Evolutionary conservation across 2,888 invertebrate genomes (phyloP).

Genomic region (Gasteruption jaculator): DNA sequence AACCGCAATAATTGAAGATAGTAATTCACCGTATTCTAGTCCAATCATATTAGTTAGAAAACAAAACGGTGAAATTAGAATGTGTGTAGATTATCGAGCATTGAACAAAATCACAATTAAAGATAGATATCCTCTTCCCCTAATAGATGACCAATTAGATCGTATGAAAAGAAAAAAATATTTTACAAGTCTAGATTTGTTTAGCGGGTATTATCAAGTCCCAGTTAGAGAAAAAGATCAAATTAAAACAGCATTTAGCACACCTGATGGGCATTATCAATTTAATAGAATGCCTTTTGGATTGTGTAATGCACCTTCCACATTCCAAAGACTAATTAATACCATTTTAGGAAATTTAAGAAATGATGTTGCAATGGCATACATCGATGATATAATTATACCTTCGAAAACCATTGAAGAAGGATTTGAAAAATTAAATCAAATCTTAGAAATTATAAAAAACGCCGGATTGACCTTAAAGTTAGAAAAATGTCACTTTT

Average conservation of each 20-base stretch:
- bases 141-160: slow-evolving; percentile 7
- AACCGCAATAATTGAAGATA: slow-evolving; percentile 10
- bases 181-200: slow-evolving; percentile 3
- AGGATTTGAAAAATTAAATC: slow-evolving; percentile 24
- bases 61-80: neutral
- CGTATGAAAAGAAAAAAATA: neutral
- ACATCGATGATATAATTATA: slow-evolving; percentile 35
- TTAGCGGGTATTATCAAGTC: slow-evolving; percentile 10
- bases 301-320: slow-evolving; percentile 29
- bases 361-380: slow-evolving; percentile 26
- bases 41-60: slow-evolving; percentile 11
- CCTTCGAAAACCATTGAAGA: slow-evolving; percentile 24
- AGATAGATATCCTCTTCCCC: slow-evolving; percentile 6
- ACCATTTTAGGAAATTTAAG: slow-evolving; percentile 21
- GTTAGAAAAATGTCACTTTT: slow-evolving; percentile 30
- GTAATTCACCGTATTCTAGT: slow-evolving; percentile 12
- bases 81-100: slow-evolving; percentile 8
- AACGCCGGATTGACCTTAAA: slow-evolving; percentile 31
- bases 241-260: slow-evolving; percentile 27
- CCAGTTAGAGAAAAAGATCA: slow-evolving; percentile 6
- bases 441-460: slow-evolving; percentile 24
- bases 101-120: slow-evolving; percentile 6
- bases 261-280: slow-evolving; percentile 34
- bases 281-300: slow-evolving; percentile 33
- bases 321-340: slow-evolving; percentile 32